Conservation (phyloP, 2,888 invertebrate genomes). For the Andrena haemorrhoa region DNA sequence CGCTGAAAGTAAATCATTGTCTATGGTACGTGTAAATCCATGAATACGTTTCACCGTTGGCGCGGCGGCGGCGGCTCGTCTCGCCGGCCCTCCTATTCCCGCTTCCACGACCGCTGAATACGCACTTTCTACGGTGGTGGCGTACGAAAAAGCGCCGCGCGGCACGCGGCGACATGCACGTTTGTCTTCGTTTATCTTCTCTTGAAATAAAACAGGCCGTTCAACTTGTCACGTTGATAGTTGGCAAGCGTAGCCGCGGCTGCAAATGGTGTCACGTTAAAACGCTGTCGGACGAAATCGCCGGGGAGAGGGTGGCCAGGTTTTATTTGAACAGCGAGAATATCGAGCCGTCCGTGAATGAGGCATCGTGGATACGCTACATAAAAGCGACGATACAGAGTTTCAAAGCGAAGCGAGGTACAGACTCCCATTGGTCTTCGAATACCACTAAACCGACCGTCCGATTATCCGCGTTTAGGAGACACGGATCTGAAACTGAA, state of each 20-base stretch:
- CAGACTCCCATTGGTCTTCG: neutral
- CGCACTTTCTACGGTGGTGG: neutral
- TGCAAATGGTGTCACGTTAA: constrained; percentile 58
- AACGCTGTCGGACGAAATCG: constrained; percentile 35
- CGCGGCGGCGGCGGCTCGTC: neutral
- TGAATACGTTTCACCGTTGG: constrained; percentile 5
- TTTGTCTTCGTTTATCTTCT: constrained; percentile 45
- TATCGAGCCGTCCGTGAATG: constrained; percentile 5
- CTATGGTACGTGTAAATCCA: constrained; percentile 52
- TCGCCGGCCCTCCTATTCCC: neutral
- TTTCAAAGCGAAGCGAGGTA: constrained; percentile 60
- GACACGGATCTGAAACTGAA: no score
- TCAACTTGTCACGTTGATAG: constrained; percentile 66
- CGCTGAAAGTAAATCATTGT: constrained; percentile 55
- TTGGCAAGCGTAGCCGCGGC: constrained; percentile 49
- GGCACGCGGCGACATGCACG: neutral
- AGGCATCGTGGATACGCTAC: constrained; percentile 42
- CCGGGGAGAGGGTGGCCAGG: constrained; percentile 2
- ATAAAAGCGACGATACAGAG: constrained; percentile 49
- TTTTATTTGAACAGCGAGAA: constrained; percentile 31
- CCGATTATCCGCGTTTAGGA: no score
- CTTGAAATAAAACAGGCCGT: constrained; percentile 63
- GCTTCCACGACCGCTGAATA: constrained; percentile 4
- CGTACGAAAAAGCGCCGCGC: neutral
- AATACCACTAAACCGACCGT: neutral